Percentiles rank a stretch among this genome's conserved stretches.
Conservation (phyloP, 1,140 invertebrate genomes). For the Antheraea mylitta region DNA sequence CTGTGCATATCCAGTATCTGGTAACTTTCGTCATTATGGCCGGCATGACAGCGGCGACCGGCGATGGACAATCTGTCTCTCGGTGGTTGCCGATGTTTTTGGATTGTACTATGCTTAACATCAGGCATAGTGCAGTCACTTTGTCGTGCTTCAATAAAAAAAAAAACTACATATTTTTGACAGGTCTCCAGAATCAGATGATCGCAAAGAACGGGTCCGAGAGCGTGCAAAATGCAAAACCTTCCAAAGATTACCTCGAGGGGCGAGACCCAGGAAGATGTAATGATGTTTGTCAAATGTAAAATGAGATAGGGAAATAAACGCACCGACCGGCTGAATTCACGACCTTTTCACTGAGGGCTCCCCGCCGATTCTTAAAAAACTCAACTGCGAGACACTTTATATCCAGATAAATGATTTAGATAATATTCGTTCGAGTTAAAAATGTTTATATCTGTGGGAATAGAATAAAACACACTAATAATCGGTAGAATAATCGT, state of each 20-base stretch:
- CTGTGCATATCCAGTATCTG: no score
- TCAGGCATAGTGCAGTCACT: no score
- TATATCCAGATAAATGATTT: slow-evolving; percentile 23
- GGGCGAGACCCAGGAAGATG: slow-evolving; percentile 59
- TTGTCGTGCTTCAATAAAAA: no score
- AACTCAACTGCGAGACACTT: slow-evolving; percentile 10
- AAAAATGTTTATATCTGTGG: no score
- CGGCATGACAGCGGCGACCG: no score
- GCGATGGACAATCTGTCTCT: no score
- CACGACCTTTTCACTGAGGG: slow-evolving; percentile 36
- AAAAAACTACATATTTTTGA: no score
- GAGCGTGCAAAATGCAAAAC: slow-evolving; percentile 45
- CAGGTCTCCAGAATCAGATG: slow-evolving; percentile 29
- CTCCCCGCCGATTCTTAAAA: not conserved
- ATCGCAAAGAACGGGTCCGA: slow-evolving; percentile 27
- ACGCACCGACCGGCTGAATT: slow-evolving; percentile 24
- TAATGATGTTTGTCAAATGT: slow-evolving; percentile 78
- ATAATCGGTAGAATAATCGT: no score
- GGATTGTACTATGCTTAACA: no score
- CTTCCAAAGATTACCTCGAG: slow-evolving; percentile 44
- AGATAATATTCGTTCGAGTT: slow-evolving; percentile 13
- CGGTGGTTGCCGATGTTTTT: no score
- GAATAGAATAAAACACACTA: no score
- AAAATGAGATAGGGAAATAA: slow-evolving; percentile 77
- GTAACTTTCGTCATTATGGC: no score